A percentile compares a stretch with the other conserved stretches of the same genome.
These are phyloP conservation scores for Gymnogyps californianus DNA, from an alignment of 2,113 vertebrate species.

Conservation along the genomic window DNA sequence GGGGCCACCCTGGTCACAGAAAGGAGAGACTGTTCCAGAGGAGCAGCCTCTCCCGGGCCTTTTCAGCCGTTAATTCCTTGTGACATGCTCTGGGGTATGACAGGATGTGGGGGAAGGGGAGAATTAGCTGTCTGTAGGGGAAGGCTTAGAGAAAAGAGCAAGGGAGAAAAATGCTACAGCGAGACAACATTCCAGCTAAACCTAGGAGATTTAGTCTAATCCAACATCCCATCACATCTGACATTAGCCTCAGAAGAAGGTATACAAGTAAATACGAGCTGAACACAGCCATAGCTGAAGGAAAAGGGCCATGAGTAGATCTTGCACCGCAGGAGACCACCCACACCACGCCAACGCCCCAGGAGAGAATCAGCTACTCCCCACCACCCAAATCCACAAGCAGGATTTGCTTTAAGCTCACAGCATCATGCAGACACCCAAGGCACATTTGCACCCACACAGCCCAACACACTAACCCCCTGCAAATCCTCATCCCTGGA, in stretches of 20 bases:
- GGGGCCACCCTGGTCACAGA: background rate
- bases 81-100: constrained; percentile 22
- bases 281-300: background rate
- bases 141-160: constrained; percentile 57
- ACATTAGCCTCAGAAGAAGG: background rate
- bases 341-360: background rate
- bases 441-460: background rate
- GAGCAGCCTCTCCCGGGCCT: constrained; percentile 1
- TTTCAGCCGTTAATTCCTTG: constrained; percentile 57
- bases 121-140: constrained; percentile 24
- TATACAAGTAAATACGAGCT: background rate
- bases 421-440: background rate
- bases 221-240: background rate
- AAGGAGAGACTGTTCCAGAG: constrained; percentile 40
- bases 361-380: background rate
- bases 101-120: constrained; percentile 55
- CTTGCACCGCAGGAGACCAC: background rate
- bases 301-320: background rate
- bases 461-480: background rate
- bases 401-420: background rate
- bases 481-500: background rate
- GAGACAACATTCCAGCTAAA: constrained; percentile 29
- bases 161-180: background rate
- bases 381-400: background rate
- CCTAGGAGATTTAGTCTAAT: constrained; percentile 11